Percentiles rank a stretch among this genome's conserved stretches.
These are phyloP conservation scores for Muscicapa adusta DNA, from an alignment of 2,113 vertebrate genomes.

Conservation along the genomic window DNA sequence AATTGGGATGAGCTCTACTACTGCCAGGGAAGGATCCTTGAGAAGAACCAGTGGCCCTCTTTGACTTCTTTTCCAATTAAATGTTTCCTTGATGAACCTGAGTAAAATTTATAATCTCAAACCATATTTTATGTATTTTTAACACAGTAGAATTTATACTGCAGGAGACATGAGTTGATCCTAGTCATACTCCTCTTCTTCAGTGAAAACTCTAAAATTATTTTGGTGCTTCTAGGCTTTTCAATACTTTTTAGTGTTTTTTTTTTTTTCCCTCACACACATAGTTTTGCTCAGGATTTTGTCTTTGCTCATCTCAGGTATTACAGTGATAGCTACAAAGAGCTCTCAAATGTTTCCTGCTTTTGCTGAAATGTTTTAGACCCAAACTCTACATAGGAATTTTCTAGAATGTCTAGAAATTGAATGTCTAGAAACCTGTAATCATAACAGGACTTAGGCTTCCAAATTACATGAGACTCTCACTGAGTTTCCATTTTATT, in stretches of 20 bases:
- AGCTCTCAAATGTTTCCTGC: neutral
- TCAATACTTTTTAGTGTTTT: neutral
- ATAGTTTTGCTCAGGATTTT: neutral
- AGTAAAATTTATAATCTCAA: neutral
- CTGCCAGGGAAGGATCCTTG: neutral
- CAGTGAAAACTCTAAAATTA: neutral
- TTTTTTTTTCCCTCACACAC: too few species aligned
- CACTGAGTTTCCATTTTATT: neutral
- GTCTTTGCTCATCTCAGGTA: neutral
- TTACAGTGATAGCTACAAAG: neutral
- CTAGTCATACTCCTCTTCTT: neutral
- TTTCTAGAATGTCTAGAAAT: neutral
- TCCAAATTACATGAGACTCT: neutral
- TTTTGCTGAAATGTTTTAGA: neutral
- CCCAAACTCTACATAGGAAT: neutral
- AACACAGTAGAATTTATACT: neutral
- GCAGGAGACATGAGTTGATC: neutral
- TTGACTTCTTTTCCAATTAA: neutral
- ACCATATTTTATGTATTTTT: neutral
- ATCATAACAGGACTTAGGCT: neutral
- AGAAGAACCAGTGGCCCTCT: neutral
- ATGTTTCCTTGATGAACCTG: neutral
- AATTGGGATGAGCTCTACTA: neutral
- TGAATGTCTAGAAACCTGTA: neutral
- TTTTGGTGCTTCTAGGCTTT: neutral